These are phyloP conservation scores for Neoaliturus tenellus DNA, from an alignment of 2,888 invertebrate species.

Conservation along the genomic window DNA sequence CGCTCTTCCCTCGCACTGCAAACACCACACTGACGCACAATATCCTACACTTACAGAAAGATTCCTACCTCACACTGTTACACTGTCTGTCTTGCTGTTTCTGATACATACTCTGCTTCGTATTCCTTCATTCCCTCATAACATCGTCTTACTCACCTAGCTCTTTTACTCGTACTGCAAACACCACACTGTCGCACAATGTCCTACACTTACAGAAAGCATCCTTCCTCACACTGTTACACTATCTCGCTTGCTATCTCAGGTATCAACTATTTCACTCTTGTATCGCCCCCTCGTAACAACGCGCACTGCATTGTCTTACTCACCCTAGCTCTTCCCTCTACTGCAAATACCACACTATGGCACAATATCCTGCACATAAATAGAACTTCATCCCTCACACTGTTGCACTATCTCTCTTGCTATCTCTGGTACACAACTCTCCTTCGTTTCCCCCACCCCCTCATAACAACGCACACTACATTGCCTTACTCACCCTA, in stretches of 20 bases:
- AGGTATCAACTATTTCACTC: neutral
- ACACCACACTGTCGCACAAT: no score
- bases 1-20: neutral
- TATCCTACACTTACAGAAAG: neutral
- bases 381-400: no score
- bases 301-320: constrained; percentile 1
- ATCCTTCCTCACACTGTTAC: no score
- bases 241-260: neutral
- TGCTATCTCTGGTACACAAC: no score
- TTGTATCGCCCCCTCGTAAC: neutral
- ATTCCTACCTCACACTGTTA: neutral
- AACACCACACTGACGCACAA: no score
- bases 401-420: no score
- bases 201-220: neutral
- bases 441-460: neutral
- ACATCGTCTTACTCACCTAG: neutral
- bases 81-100: neutral
- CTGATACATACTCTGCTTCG: neutral
- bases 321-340: neutral
- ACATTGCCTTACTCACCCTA: no score
- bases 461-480: neutral
- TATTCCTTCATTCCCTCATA: neutral
- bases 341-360: no score
- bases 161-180: no score
- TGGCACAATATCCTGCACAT: neutral